Percentiles rank a stretch among this genome's conserved stretches.
These are phyloP conservation scores for Eublepharis macularius DNA, from an alignment of 2,113 vertebrate genomes.

Conservation along the genomic window DNA sequence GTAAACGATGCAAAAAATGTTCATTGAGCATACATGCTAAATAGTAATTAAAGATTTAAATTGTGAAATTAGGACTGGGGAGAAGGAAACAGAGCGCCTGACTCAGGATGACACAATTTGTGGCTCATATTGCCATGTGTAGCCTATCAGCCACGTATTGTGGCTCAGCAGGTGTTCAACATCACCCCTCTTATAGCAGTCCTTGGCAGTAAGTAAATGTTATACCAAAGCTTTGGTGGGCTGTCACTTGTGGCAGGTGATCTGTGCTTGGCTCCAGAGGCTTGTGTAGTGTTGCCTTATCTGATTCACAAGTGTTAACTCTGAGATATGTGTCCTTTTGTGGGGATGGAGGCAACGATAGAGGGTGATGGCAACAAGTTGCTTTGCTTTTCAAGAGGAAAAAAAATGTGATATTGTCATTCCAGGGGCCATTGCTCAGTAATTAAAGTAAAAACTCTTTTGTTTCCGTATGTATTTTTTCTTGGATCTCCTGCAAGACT, in stretches of 20 bases:
- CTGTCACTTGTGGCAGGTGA: not conserved
- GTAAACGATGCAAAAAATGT: slow-evolving; percentile 31
- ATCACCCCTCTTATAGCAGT: not conserved
- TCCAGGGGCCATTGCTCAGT: slow-evolving; percentile 75
- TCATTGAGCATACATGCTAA: slow-evolving; percentile 20
- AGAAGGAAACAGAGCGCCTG: slow-evolving; percentile 29
- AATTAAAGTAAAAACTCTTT: slow-evolving; percentile 85
- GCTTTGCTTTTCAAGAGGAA: slow-evolving; percentile 52
- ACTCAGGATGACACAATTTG: slow-evolving; percentile 10
- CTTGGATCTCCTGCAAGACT: slow-evolving; percentile 86
- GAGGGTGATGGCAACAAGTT: slow-evolving; percentile 48
- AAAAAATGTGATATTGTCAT: slow-evolving; percentile 71
- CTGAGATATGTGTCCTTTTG: slow-evolving; percentile 49
- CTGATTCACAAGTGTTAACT: slow-evolving; percentile 51
- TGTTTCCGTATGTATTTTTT: slow-evolving; percentile 84
- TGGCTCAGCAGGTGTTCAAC: not conserved
- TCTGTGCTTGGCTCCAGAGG: not conserved
- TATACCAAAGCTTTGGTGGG: not conserved
- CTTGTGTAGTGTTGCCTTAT: slow-evolving; percentile 21
- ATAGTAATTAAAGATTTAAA: not conserved
- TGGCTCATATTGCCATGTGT: not conserved
- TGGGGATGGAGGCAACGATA: slow-evolving; percentile 23
- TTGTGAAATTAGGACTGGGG: not conserved
- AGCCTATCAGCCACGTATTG: not conserved
- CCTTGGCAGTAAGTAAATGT: not conserved